Evolutionary conservation across 1,140 invertebrate genomes (phyloP), one percentile per base, ranked within the genome.

Genomic region (Drosophila parvula): DNA sequence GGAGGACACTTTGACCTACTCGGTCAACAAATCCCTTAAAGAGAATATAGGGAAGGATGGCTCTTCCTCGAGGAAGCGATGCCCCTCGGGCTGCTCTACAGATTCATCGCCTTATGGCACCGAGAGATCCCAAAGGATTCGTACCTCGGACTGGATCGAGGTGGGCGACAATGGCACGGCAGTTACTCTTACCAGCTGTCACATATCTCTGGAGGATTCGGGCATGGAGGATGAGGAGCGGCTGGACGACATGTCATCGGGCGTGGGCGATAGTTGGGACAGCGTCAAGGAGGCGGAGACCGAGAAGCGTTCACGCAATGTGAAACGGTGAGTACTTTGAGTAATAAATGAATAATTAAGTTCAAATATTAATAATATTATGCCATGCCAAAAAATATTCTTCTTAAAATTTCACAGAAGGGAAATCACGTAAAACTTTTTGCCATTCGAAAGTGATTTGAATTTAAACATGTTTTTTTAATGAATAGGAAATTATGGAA

Each of bases 231-330:
- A 92, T 62, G 91, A 92, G 71, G 91, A 92, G 61, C 90, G 91
- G 7, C 65, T 91, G 55, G 91, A 92, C 47, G 91, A 92, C 55
- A 92, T 91, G 90, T 91, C 91, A 18, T 92, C 91, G 28, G 91
- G 91, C 28, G 91, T 92, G 11, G 91, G 91, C 57, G 91, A 92
- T 53, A 92, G 91, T n/a, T 92, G 91, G 91, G 91, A 92, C 40
- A 92, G 91, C 58, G 91, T 91, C 59, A 92, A 92, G 83, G 91
- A 92, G 67, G 89, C 85, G 8, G 88, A 92, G 77, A 89, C 79
- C 62, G 82, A 91, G 44, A 90, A 90, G 18, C 85, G 85, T 32
- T 71, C 78, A 45, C 90, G 90, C 67, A 91, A 67, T 63, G 77
- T 81, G 40, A 91, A 91, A 67, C 90, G 90, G 90, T 91, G 74